Evolutionary conservation across 2,888 invertebrate species (phyloP), one percentile per base, ranked within the genome.

Genomic region (Limnephilus rhombicus): DNA sequence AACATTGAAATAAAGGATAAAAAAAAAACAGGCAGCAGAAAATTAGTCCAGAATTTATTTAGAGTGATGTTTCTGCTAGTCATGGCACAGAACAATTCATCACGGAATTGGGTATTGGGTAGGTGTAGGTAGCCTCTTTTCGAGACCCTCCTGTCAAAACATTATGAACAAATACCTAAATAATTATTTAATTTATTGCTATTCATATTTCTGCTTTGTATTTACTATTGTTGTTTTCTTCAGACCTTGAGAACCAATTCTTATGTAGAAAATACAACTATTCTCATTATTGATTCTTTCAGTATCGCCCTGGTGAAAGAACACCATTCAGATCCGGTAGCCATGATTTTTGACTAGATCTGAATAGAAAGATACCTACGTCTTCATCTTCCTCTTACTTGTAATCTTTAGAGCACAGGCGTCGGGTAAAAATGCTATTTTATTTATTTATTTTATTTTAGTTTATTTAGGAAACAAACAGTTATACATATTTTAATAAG

Each of bases 41-140:
- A 68, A 24, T 45, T 45, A 86, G 86, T 49, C 45, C 29, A 12
- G 86, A 45, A 86, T 86, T 86, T 86, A 86, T 86, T 86, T 86
- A n/a, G 86, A 86, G 86, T 86, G 29, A 45, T 86, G 86, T 45
- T 86, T 49, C 15, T 24, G 49, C 45, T 12, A 49, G 41, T 86
- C 86, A 86, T 86, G 29, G 24, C n/a, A 5, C 41, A 41, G 29
- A 86, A 86, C 86, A 86, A 86, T 45, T 85, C 85, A 41, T 85
- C 41, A 68, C 68, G 9, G 68, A 24, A n/a, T 68, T n/a, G 68
- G 68, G 68, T 24, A n/a, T 68, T n/a, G 68, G 68, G 68, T 24
- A n/a, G 24, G 24, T 24, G 53, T 24, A 24, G 18, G 5, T 68
- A 53, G 18, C 41, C 41, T 49, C 24, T 5, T 18, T 68, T 68